Evolutionary conservation across 2,113 vertebrate species (phyloP), one percentile per base, ranked within the genome.

Genomic region (Poecile atricapillus): DNA sequence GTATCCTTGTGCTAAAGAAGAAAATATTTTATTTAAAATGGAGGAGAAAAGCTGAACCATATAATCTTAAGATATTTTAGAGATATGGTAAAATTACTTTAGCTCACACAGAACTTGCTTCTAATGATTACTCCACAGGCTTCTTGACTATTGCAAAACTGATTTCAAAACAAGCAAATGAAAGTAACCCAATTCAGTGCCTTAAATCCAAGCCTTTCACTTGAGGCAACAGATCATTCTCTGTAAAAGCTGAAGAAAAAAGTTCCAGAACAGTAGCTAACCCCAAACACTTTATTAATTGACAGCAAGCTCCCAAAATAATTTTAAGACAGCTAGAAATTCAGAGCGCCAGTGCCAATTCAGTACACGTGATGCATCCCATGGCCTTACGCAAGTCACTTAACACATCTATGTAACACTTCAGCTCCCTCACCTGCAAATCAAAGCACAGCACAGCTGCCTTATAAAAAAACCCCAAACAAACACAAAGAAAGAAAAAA

Each of bases 1-100:
- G 93, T 97, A 62, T 99, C 99, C 98, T 99, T 99, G 98, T 99
- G 99, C 99, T 99, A 91, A 58, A 96, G 93, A 74, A 27, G 50
- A 97, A 97, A 90, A 78, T 39, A 93, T 9, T 89, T 17, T 39
- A 21, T 55, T 79, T 83, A 68, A 92, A 94, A 65, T 13, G 24
- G 16, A 94, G 59, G 69, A 65, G 37, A 80, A 82, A 35, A 92
- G 69, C 37, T 73, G 22, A 81, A 89, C 20, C 15, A 3, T 9
- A 27, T 20, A 2, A 55, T 37, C 30, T 47, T 25, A 62, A 68
- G 31, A 3, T 23, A 81, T 35, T 93, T 79, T 27, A 50, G 11
- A 83, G 12, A 62, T 15, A 39, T 4, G 12, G 10, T 76, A 81
- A 64, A 15, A 53, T 28, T 63, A 52, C 27, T 41, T 28, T 27